Percentiles rank a stretch among this genome's conserved stretches.
Conservation (phyloP, 1,140 invertebrate genomes). For the Cheumatopsyche charites region DNA sequence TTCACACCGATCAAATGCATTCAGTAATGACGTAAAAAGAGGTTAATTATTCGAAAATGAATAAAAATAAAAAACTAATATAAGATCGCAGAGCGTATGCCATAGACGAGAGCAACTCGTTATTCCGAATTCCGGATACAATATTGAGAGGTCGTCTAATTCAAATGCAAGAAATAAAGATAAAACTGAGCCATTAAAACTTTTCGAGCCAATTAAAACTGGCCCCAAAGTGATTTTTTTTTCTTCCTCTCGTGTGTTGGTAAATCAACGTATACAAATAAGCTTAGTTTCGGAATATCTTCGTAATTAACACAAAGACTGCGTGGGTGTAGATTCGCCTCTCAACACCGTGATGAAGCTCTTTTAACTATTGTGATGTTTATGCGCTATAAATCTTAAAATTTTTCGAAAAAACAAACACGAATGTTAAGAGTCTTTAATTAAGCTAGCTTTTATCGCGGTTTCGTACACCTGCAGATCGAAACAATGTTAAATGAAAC, state of each 20-base stretch:
- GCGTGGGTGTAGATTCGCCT: conserved; percentile 24
- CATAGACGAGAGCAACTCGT: conserved; percentile 16
- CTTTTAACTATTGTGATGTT: conserved; percentile 23
- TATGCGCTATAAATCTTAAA: conserved; percentile 32
- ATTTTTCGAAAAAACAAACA: conserved; percentile 1
- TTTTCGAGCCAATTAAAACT: conserved; percentile 47
- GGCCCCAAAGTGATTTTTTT: conserved; percentile 41
- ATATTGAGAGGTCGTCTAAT: conserved; percentile 37
- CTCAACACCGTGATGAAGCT: conserved; percentile 21
- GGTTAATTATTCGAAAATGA: conserved; percentile 27
- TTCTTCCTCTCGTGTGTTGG: background rate
- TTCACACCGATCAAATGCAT: background rate
- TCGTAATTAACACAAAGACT: conserved; percentile 34
- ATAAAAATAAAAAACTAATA: conserved; percentile 10
- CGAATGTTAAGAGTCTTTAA: conserved; percentile 5
- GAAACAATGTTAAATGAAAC: background rate
- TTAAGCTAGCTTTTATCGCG: conserved; percentile 5
- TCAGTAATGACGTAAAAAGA: conserved; percentile 15
- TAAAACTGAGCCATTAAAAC: conserved; percentile 45
- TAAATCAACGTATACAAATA: too few species aligned
- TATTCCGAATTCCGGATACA: conserved; percentile 32
- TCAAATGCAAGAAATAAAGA: conserved; percentile 44
- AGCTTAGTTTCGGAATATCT: background rate
- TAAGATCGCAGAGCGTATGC: background rate
- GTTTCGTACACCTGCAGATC: background rate